Conservation (phyloP, 1,140 invertebrate genomes). For the Drosophila nigromelanica region DNA sequence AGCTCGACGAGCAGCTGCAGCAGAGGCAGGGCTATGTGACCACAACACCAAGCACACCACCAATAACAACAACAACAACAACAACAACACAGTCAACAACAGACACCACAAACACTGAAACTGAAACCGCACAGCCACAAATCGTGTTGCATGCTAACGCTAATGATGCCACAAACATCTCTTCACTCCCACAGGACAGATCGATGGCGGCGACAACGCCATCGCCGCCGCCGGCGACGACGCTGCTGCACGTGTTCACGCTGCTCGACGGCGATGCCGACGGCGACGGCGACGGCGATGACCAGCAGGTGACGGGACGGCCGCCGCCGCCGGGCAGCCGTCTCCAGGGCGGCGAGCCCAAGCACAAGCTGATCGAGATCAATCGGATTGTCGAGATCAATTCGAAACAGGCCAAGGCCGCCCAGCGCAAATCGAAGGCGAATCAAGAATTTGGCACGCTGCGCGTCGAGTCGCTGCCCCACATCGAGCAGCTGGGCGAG, state of each 20-base stretch:
- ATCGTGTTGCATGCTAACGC: slow-evolving; percentile 47
- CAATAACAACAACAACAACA: slow-evolving; percentile 50
- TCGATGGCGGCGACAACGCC: slow-evolving; percentile 42
- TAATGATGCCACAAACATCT: slow-evolving; percentile 76
- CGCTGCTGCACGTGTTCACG: slow-evolving; percentile 85
- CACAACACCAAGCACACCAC: slow-evolving; percentile 72
- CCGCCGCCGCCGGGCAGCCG: slow-evolving; percentile 16
- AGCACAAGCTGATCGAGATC: slow-evolving; percentile 87
- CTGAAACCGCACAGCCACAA: slow-evolving; percentile 35
- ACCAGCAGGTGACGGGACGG: slow-evolving; percentile 21
- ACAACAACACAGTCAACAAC: slow-evolving; percentile 50
- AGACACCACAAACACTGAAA: slow-evolving; percentile 56
- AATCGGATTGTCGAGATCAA: slow-evolving; percentile 88
- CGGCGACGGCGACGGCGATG: slow-evolving; percentile 65
- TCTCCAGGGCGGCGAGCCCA: slow-evolving; percentile 48
- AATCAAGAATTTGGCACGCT: slow-evolving; percentile 84
- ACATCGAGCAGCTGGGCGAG: slow-evolving; percentile 87
- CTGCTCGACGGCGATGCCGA: slow-evolving; percentile 77
- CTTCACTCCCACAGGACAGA: slow-evolving; percentile 72
- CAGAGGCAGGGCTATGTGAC: slow-evolving; percentile 62
- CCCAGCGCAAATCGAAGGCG: slow-evolving; percentile 85
- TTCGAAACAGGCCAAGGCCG: slow-evolving; percentile 86
- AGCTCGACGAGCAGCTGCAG: slow-evolving; percentile 11
- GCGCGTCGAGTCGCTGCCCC: slow-evolving; percentile 85
- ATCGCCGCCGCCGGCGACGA: slow-evolving; percentile 84